These are phyloP conservation scores for Drosophila ironensis DNA, from an alignment of 1,140 invertebrate genomes.

Conservation along the genomic window DNA sequence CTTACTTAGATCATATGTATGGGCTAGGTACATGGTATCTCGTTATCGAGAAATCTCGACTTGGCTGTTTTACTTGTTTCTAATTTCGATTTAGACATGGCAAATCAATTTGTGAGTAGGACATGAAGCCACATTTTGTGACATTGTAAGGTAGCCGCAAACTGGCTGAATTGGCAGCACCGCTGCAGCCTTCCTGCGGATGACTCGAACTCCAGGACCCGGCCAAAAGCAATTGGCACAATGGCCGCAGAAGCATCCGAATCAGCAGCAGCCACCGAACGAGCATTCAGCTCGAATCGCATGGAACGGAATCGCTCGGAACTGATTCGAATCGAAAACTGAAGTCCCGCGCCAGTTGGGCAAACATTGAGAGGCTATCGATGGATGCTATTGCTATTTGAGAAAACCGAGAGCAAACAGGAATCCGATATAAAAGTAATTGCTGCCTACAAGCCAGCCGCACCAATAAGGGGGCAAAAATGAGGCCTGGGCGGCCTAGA, in stretches of 20 bases:
- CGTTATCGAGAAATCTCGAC: no score
- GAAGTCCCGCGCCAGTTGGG: conserved; percentile 64
- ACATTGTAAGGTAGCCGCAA: background rate
- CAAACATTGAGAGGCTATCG: conserved; percentile 77
- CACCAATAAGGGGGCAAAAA: conserved; percentile 14
- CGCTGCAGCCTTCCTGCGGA: background rate
- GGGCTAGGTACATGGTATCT: no score
- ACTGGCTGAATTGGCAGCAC: background rate
- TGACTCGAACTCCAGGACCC: conserved; percentile 21
- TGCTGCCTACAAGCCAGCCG: conserved; percentile 44
- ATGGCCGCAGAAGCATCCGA: conserved; percentile 59
- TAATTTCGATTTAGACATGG: no score
- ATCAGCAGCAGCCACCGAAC: conserved; percentile 33
- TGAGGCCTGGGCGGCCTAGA: background rate
- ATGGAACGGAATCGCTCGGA: conserved; percentile 5
- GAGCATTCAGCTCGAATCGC: conserved; percentile 32
- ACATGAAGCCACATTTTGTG: background rate
- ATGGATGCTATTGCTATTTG: conserved; percentile 56
- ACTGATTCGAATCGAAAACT: conserved; percentile 33
- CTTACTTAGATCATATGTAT: no score
- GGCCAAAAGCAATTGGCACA: conserved; percentile 69
- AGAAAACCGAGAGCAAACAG: conserved; percentile 54
- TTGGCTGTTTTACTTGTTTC: no score
- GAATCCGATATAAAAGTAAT: conserved; percentile 70
- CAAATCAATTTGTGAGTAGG: no score